phyloP scores from a whole-genome alignment of 1,140 invertebrate genomes.

The Phenacoccus solenopsis region DNA sequence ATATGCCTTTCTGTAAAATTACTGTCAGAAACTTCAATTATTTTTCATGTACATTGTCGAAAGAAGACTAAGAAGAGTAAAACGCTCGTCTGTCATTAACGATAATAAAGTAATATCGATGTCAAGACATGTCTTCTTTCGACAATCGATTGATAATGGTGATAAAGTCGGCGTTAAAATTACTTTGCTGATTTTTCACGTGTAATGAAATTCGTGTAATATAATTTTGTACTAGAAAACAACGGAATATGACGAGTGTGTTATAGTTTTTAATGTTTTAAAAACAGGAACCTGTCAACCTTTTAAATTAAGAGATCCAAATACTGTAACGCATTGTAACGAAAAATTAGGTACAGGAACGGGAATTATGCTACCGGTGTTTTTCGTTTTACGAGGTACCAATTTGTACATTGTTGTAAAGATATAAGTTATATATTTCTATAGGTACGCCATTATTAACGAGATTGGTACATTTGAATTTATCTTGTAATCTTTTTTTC shows the following conservation, averaged over 20 bases:
- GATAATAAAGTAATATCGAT: no score
- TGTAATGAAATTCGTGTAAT: background rate
- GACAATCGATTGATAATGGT: background rate
- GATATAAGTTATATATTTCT: background rate
- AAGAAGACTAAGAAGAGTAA: background rate
- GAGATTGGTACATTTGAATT: background rate
- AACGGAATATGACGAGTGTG: background rate
- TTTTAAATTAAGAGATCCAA: background rate
- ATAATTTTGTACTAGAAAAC: background rate
- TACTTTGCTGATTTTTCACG: background rate
- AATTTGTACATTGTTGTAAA: slow-evolving; percentile 14
- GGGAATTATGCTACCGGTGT: slow-evolving; percentile 12
- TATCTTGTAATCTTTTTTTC: background rate
- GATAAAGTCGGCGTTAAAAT: no score
- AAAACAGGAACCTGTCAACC: slow-evolving; percentile 11
- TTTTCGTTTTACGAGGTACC: slow-evolving; percentile 4
- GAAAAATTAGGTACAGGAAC: slow-evolving; percentile 12
- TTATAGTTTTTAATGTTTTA: slow-evolving; percentile 5
- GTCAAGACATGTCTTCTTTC: background rate
- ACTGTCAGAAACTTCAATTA: background rate
- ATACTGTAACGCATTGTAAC: slow-evolving; percentile 11
- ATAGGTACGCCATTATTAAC: background rate
- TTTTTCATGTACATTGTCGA: no score
- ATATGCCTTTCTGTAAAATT: background rate
- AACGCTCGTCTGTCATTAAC: no score